These are phyloP conservation scores for Chaetodon trifascialis DNA, from an alignment of 2,113 vertebrate species.

Conservation along the genomic window DNA sequence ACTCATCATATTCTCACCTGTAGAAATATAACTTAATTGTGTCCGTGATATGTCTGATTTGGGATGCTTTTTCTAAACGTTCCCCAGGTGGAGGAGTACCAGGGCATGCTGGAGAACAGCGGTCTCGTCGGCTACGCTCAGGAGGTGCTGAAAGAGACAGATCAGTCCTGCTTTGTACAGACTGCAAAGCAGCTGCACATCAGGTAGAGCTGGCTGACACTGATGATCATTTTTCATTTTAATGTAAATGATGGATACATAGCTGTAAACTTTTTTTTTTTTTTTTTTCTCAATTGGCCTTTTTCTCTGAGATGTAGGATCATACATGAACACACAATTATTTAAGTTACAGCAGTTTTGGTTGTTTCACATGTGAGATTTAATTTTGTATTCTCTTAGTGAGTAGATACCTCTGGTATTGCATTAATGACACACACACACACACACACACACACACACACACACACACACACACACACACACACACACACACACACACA, in stretches of 20 bases:
- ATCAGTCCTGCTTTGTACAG: conserved; percentile 98
- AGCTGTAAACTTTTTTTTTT: too few relatives aligned
- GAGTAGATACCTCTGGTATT: too few relatives aligned
- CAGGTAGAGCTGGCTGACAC: conserved; percentile 83
- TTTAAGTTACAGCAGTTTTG: background rate
- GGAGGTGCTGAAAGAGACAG: conserved; percentile 97
- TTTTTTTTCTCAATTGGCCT: too few relatives aligned
- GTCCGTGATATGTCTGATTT: too few relatives aligned
- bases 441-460: too few relatives aligned
- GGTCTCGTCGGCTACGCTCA: conserved; percentile 97
- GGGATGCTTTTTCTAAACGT: background rate
- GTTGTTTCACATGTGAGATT: background rate
- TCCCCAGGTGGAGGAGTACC: conserved; percentile 91
- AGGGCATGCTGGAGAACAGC: conserved; percentile 97
- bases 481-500: too few relatives aligned
- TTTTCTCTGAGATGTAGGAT: too few relatives aligned
- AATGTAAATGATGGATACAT: background rate
- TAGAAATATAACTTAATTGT: too few relatives aligned
- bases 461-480: too few relatives aligned
- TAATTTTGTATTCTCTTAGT: background rate
- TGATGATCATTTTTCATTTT: background rate
- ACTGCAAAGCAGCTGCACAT: conserved; percentile 95
- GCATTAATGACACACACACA: too few relatives aligned
- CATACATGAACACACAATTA: too few relatives aligned
- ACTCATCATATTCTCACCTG: too few relatives aligned